Base-by-base conservation (phyloP, 2,888 invertebrate species). In the Orgyia antiqua region DNA sequence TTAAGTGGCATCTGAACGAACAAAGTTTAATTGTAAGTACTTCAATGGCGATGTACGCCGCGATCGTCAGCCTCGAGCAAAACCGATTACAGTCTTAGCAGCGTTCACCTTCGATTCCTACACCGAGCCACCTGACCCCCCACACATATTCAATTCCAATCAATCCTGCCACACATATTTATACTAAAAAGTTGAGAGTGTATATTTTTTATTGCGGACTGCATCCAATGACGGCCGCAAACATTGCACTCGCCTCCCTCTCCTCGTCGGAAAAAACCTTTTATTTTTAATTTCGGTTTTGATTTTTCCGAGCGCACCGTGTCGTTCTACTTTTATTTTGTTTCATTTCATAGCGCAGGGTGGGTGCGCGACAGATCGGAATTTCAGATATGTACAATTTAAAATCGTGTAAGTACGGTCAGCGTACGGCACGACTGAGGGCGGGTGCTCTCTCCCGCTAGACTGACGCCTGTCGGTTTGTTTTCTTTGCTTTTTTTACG, bases 341-440 rank as follows among this genome's bases (percentile, higher is more conserved):
- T 86, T 86, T 84, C 83, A 86, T 86, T 86, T 86, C 84, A 86
- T 84, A 86, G 84, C 78, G 71, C 75, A 60, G 83, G 83, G 83
- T 79, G 82, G 77, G 75, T 70, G 82, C 76, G 82, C 82, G 84
- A 84, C 86, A 77, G 84, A 84, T 84, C 78, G 86, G 86, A 86
- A 86, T 86, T 86, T 80, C 80, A 83, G 83, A 84, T 84, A 86
- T 86, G 86, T 86, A 84, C 86, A 86, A 86, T 86, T 86, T 86
- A 86, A 86, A 86, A 86, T 84, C 76, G 86, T 84, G 84, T 86
- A 84, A 86, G 86, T 84, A 79, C 83, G 86, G 84, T 82, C 83
- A 83, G 78, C 70, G 61, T 55, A 57, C 58, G 57, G 34, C 34
- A 48, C 54, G 56, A 59, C 56, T 62, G 57, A 60, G 61, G 58